Base-by-base conservation (phyloP, 2,797 vertebrate species). In the Otus scops region DNA sequence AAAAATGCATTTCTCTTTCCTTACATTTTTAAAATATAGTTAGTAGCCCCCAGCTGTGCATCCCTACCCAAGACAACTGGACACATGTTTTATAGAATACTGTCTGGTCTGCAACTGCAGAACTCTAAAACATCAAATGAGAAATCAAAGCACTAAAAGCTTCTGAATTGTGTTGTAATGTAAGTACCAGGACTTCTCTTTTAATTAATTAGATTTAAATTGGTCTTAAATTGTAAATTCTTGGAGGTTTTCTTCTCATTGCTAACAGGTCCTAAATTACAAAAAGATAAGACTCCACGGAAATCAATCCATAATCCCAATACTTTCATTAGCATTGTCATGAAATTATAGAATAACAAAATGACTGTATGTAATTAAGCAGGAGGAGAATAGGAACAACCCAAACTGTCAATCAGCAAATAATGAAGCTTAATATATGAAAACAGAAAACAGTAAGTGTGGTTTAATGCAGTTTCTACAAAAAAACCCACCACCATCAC, bases 131-230 rank as follows among this genome's bases (percentile, higher is more conserved):
- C 59, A 45, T 48, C 7, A 19, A 17, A 47, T 18, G 51, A 92
- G 53, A 91, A 84, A 64, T 32, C 64, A 82, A 75, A 93, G 41
- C 22, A 5, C 91, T 85, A 86, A 80, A 84, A 36, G 11, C 53
- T 81, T 95, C 86, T 85, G 92, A 92, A 60, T 92, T 96, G 70
- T 96, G 51, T 93, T 94, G 57, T 85, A 92, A 95, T 82, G 83
- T 85, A 97, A 95, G 73, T 69, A 91, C 41, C 85, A 89, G 79
- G 92, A 97, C 79, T 95, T 94, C 56, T 93, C 69, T 97, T 97
- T 88, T 88, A 78, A 88, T 96, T 98, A 97, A 98, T 98, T 97
- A 97, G 69, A 95, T 96, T 98, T 96, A 98, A 97, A 97, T 95
- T 91, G 93, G 95, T 97, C 97, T 98, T 97, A 97, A 98, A 98